Conservation (phyloP, 1,140 invertebrate genomes). For the Daktulosphaira vitifoliae region DNA sequence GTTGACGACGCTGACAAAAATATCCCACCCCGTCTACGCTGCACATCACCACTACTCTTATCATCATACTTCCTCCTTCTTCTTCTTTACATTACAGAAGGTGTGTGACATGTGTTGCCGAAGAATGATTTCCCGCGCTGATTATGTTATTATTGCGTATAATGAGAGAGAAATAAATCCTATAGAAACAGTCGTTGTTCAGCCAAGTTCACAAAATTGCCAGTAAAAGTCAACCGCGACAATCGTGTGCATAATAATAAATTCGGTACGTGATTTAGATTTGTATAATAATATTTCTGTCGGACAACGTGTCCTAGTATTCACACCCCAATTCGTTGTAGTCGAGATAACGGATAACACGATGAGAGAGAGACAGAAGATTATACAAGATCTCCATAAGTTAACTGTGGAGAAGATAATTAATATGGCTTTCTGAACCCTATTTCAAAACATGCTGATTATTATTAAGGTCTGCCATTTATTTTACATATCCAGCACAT, state of each 20-base stretch:
- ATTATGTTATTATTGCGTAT: slow-evolving; percentile 23
- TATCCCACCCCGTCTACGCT: neutral
- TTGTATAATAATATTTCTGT: no score
- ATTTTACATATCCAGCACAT: no score
- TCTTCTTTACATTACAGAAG: no score
- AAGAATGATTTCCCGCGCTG: slow-evolving; percentile 16
- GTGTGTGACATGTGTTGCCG: neutral
- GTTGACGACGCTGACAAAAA: slow-evolving; percentile 9
- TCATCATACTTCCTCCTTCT: no score
- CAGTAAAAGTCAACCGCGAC: neutral
- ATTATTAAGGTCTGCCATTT: no score
- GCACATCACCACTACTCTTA: no score
- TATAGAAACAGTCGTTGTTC: neutral
- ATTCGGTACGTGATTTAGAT: slow-evolving; percentile 7
- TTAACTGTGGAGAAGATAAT: neutral
- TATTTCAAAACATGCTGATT: no score
- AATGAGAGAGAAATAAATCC: slow-evolving; percentile 6
- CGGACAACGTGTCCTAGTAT: no score
- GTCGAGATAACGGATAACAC: no score
- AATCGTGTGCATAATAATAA: slow-evolving; percentile 24
- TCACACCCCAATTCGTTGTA: no score
- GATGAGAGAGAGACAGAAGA: no score
- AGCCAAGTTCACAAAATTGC: neutral
- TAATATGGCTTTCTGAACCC: neutral
- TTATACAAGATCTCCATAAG: neutral